These are phyloP conservation scores for Baronia brevicornis DNA, from an alignment of 2,888 invertebrate species.

Conservation along the genomic window DNA sequence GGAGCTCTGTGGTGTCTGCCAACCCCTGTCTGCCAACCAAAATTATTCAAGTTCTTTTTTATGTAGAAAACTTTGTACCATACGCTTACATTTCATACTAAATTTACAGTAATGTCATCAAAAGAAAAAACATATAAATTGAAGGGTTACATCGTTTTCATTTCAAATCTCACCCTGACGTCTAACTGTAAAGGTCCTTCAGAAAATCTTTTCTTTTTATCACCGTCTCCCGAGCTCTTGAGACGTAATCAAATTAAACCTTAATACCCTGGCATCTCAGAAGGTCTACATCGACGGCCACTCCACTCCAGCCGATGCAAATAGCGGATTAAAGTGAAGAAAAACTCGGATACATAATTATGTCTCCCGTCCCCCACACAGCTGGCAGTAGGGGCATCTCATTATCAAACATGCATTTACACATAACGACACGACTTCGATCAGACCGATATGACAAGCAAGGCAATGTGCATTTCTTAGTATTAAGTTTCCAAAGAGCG, in stretches of 20 bases:
- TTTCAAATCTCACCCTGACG: no score
- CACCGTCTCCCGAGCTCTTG: conserved; percentile 5
- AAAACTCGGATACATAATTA: conserved; percentile 22
- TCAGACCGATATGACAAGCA: not conserved
- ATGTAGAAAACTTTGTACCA: no score
- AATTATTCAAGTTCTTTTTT: no score
- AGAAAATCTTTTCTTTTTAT: no score
- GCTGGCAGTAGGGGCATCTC: conserved; percentile 18
- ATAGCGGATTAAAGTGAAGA: conserved; percentile 14
- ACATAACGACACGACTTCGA: conserved; percentile 8
- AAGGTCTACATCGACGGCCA: not conserved
- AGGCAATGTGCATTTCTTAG: not conserved
- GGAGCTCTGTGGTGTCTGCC: no score
- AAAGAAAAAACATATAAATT: no score
- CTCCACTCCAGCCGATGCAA: not conserved
- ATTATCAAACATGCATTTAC: conserved; percentile 14
- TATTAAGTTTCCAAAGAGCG: not conserved
- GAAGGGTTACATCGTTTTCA: no score
- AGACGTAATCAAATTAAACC: conserved; percentile 14
- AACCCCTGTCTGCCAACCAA: no score
- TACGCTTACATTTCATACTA: no score
- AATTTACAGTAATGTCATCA: no score
- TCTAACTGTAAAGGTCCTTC: no score
- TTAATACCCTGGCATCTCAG: conserved; percentile 6
- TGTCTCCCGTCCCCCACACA: conserved; percentile 13